phyloP scores from a whole-genome alignment of 2,113 vertebrate species.

The Brachypodius melanocephalos region DNA sequence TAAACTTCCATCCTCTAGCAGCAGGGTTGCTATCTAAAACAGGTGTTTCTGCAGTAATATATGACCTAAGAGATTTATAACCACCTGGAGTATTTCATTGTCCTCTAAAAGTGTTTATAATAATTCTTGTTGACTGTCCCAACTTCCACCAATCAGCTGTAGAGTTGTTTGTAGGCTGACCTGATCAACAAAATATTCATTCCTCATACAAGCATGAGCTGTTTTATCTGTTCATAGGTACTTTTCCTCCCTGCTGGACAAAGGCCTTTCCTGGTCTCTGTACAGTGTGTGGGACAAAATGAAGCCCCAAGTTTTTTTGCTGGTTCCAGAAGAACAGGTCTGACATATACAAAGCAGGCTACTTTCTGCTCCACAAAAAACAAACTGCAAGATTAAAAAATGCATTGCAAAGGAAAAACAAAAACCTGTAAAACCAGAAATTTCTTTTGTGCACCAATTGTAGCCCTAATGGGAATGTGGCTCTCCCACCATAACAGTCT shows the following conservation, averaged over 20 bases:
- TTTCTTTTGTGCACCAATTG: neutral
- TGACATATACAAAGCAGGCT: neutral
- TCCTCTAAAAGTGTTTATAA: neutral
- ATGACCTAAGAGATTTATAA: neutral
- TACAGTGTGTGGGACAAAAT: neutral
- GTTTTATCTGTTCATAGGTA: neutral
- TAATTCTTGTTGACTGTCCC: neutral
- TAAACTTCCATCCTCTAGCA: conserved; percentile 14
- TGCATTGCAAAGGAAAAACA: neutral
- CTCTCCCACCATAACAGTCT: neutral
- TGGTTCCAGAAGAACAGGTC: neutral
- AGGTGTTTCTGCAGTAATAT: conserved; percentile 30
- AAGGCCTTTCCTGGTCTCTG: neutral
- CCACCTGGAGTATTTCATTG: neutral
- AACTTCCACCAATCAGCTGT: neutral
- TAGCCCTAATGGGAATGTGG: neutral
- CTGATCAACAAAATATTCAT: neutral
- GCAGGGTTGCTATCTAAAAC: conserved; percentile 20
- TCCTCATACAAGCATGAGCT: neutral
- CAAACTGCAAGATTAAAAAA: neutral
- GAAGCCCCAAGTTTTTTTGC: neutral
- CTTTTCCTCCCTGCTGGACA: neutral
- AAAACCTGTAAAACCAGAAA: neutral
- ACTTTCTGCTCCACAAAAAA: neutral
- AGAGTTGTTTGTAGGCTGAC: neutral